A percentile compares a stretch with the other conserved stretches of the same genome.
Conservation (phyloP, 2,113 vertebrate genomes). For the Carlito syrichta region DNA sequence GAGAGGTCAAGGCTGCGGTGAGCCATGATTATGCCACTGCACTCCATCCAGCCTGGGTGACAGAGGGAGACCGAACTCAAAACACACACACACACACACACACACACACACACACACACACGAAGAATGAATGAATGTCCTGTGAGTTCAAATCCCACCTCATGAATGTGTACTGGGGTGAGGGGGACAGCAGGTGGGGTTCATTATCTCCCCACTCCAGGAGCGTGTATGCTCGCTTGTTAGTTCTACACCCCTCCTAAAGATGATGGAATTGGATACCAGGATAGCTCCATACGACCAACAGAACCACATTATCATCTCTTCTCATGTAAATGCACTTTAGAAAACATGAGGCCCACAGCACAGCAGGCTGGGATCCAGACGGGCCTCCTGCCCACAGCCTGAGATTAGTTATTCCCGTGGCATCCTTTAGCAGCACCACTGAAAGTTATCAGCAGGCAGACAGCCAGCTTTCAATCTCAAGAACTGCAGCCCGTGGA, state of each 20-base stretch:
- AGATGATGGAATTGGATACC: background rate
- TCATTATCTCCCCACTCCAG: background rate
- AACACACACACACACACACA: no score
- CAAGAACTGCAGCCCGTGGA: background rate
- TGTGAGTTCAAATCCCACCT: accelerated
- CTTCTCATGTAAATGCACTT: background rate
- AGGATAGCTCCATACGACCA: background rate
- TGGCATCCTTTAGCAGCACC: background rate
- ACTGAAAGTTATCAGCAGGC: background rate
- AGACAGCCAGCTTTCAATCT: background rate
- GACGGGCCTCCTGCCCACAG: background rate
- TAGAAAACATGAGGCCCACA: background rate
- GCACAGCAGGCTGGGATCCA: background rate
- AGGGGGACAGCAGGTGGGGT: accelerated
- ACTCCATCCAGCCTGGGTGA: no score
- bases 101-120: no score
- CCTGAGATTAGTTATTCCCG: background rate
- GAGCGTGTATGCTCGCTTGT: background rate
- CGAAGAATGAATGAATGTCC: background rate
- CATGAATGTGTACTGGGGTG: accelerated
- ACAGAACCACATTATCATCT: background rate
- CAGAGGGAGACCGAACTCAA: no score
- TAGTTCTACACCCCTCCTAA: background rate
- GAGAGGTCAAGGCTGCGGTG: no score
- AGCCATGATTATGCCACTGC: no score